Conservation (phyloP, 1,140 invertebrate species). For the Pectinophora gossypiella region DNA sequence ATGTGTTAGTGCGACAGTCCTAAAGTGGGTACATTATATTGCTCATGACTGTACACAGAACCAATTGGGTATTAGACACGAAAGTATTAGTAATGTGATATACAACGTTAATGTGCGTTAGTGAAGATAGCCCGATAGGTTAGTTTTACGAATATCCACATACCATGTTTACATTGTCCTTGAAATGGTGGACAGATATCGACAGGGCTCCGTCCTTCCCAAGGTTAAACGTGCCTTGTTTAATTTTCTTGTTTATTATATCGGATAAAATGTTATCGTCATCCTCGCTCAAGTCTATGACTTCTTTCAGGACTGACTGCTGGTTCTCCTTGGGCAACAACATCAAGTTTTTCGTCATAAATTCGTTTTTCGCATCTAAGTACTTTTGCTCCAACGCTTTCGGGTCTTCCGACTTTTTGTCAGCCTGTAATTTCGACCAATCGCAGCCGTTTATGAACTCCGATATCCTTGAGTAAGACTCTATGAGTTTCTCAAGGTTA, state of each 20-base stretch:
- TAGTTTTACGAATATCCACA: conserved; percentile 36
- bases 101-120: too few species aligned
- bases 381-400: conserved; percentile 67
- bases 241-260: conserved; percentile 49
- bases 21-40: too few species aligned
- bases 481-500: conserved; percentile 61
- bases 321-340: conserved; percentile 60
- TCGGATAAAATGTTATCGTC: conserved; percentile 52
- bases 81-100: too few species aligned
- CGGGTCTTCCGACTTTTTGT: conserved; percentile 46
- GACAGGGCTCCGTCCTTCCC: conserved; percentile 63
- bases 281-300: conserved; percentile 65
- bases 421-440: conserved; percentile 53
- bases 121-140: conserved; percentile 10
- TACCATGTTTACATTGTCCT: conserved; percentile 58
- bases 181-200: conserved; percentile 58
- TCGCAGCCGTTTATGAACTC: conserved; percentile 72
- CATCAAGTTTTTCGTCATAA: conserved; percentile 68
- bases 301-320: conserved; percentile 52
- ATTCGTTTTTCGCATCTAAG: conserved; percentile 70
- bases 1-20: too few species aligned
- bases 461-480: conserved; percentile 66
- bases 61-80: too few species aligned
- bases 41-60: too few species aligned
- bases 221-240: conserved; percentile 49